Evolutionary conservation across 2,888 invertebrate species (phyloP).

Genomic region (Agonopterix arenella): DNA sequence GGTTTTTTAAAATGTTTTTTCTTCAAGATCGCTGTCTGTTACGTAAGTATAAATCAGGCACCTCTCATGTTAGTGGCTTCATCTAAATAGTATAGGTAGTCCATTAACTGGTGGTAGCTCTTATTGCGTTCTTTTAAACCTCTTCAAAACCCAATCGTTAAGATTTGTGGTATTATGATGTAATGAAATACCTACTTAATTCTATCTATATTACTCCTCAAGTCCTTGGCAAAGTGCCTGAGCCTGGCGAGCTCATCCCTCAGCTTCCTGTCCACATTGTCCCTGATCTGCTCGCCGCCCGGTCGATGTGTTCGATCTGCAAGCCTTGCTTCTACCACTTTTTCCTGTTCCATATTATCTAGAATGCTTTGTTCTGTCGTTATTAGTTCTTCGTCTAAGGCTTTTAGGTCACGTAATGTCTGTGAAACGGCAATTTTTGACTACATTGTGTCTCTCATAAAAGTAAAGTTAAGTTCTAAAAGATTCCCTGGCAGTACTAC

Average conservation of each 20-base stretch:
- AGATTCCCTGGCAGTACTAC: too few species aligned
- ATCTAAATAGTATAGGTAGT: too few species aligned
- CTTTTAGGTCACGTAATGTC: slow-evolving; percentile 82
- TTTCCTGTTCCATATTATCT: slow-evolving; percentile 81
- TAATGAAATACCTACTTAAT: slow-evolving; percentile 66
- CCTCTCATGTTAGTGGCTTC: too few species aligned
- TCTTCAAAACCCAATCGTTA: too few species aligned
- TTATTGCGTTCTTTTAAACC: too few species aligned
- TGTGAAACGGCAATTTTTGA: slow-evolving; percentile 26
- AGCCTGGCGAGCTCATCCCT: slow-evolving; percentile 79
- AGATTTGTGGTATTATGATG: too few species aligned
- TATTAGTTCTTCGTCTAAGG: slow-evolving; percentile 81
- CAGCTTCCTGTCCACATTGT: slow-evolving; percentile 79
- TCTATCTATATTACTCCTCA: slow-evolving; percentile 75
- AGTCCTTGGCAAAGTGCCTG: slow-evolving; percentile 72
- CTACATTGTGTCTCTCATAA: too few species aligned
- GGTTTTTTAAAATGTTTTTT: too few species aligned
- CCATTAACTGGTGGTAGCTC: too few species aligned
- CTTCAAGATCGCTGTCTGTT: too few species aligned
- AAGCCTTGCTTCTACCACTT: slow-evolving; percentile 83
- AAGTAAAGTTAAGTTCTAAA: too few species aligned
- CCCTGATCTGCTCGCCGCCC: slow-evolving; percentile 80
- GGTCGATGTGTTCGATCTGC: slow-evolving; percentile 82
- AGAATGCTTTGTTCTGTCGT: slow-evolving; percentile 81
- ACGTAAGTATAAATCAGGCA: too few species aligned